phyloP scores from a whole-genome alignment of 1,140 invertebrate genomes.

The Drosophila rufa region DNA sequence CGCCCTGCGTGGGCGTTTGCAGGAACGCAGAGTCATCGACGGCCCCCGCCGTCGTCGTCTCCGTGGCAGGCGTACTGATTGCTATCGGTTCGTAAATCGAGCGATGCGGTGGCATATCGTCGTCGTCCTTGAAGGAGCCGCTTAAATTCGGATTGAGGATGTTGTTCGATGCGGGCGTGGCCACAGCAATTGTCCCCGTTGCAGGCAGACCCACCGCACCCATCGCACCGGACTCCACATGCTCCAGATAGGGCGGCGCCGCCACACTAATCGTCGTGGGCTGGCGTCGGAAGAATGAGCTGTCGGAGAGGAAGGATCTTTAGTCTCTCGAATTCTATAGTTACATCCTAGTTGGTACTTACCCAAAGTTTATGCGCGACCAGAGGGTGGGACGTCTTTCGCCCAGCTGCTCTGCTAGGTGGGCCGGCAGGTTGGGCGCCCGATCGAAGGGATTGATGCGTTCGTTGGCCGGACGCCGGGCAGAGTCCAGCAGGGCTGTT shows the following conservation, averaged over 20 bases:
- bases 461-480: slow-evolving; percentile 25
- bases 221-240: slow-evolving; percentile 54
- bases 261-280: slow-evolving; percentile 62
- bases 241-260: slow-evolving; percentile 70
- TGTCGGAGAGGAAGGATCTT: neutral
- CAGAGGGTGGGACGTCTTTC: slow-evolving; percentile 52
- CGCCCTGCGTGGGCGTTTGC: slow-evolving; percentile 71
- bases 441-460: slow-evolving; percentile 84
- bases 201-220: slow-evolving; percentile 21
- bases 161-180: slow-evolving; percentile 78
- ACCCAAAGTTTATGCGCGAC: slow-evolving; percentile 66
- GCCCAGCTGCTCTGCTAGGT: slow-evolving; percentile 64
- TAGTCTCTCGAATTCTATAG: neutral
- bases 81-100: slow-evolving; percentile 80
- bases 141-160: slow-evolving; percentile 85
- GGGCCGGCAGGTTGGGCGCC: slow-evolving; percentile 71
- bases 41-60: slow-evolving; percentile 16
- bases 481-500: slow-evolving; percentile 63
- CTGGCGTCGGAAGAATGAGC: slow-evolving; percentile 65
- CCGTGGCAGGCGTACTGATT: slow-evolving; percentile 50
- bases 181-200: slow-evolving; percentile 37
- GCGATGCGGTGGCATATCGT: slow-evolving; percentile 74
- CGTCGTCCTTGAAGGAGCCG: slow-evolving; percentile 83
- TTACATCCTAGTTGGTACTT: neutral
- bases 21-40: slow-evolving; percentile 70